Evolutionary conservation across 2,797 vertebrate species (phyloP), one percentile per base, ranked within the genome.

Genomic region (Pangasius sanitwongsei): DNA sequence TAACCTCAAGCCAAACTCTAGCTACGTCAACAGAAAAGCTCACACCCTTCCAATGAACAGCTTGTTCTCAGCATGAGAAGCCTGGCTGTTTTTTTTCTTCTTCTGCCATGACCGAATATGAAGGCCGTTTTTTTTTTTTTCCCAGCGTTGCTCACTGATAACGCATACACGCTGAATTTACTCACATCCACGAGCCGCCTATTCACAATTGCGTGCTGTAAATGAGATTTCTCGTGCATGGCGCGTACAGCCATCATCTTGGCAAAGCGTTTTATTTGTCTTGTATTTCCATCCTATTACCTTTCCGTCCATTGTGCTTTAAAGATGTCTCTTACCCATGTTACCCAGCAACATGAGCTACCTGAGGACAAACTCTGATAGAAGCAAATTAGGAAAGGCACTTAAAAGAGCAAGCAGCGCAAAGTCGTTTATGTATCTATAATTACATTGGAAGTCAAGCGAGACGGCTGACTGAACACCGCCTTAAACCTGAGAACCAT

Each of bases 1-100:
- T 88, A 90, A 89, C 81, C 70, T 57, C 61, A 31, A 87, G 83
- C 85, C 85, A 61, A 61, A 89, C 55, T 31, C 70, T 1, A 67
- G 16, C 81, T 77, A 74, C 48, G 50, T 85, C 83, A 85, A 83
- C 53, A 61, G 59, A 59, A 48, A 85, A 28, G 59, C 83, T 69
- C 85, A 84, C 74, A 84, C 75, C 16, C 65, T 59, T 31, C 88
- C 75, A 67, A 59, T 70, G 57, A 80, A 61, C 83, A 81, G 88
- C 84, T 59, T 34, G 63, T 61, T 86, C 63, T 81, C 48, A 83
- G 69, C 59, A 70, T 53, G 59, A 85, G 48, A 69, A 23, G 48
- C 83, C 65, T 70, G 65, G 48, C 48, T 34, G 4, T 83, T 83
- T 65, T 44, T 63, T 37, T 9, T 16, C 82, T 67, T 85, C 65